A percentile compares a stretch with the other conserved stretches of the same genome.
Conservation (phyloP, 2,888 invertebrate species). For the Hirtodrosophila histrioides region DNA sequence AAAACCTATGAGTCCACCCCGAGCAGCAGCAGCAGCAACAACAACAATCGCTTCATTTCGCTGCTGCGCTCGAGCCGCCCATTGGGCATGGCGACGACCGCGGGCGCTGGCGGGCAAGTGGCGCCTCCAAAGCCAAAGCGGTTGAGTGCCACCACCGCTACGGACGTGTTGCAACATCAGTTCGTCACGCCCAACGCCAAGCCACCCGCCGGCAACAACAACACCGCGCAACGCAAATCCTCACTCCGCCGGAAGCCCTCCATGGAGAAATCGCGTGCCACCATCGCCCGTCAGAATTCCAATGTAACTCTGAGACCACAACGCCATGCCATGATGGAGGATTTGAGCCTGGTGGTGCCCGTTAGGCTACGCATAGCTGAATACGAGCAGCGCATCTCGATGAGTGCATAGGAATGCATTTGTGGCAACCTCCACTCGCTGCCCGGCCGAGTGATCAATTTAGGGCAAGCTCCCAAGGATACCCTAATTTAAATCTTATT, state of each 20-base stretch:
- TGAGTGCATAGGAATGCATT: conserved; percentile 43
- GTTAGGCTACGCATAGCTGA: conserved; percentile 81
- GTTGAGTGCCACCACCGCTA: conserved; percentile 17
- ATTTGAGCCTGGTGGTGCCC: conserved; percentile 80
- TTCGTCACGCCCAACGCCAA: conserved; percentile 55
- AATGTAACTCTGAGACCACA: conserved; percentile 66
- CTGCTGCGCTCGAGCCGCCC: conserved; percentile 60
- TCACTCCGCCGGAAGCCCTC: conserved; percentile 77
- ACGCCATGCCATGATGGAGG: conserved; percentile 81
- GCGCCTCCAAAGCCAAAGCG: conserved; percentile 73
- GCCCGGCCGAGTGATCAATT: conserved; percentile 1
- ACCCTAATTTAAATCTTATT: conserved; percentile 18
- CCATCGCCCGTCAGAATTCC: conserved; percentile 68
- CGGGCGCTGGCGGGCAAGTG: conserved; percentile 23
- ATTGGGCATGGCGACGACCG: conserved; percentile 40
- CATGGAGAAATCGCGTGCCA: conserved; percentile 75
- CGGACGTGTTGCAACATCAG: conserved; percentile 16
- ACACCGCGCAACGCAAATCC: conserved; percentile 59
- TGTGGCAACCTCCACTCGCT: neutral
- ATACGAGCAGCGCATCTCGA: conserved; percentile 77
- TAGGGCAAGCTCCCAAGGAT: conserved; percentile 59
- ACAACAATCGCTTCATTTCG: conserved; percentile 62
- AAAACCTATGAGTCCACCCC: conserved; percentile 58
- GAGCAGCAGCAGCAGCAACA: conserved; percentile 23
- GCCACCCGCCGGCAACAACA: conserved; percentile 28